These are phyloP conservation scores for Lagothrix lagotricha DNA, from an alignment of 2,797 vertebrate genomes.

Conservation along the genomic window DNA sequence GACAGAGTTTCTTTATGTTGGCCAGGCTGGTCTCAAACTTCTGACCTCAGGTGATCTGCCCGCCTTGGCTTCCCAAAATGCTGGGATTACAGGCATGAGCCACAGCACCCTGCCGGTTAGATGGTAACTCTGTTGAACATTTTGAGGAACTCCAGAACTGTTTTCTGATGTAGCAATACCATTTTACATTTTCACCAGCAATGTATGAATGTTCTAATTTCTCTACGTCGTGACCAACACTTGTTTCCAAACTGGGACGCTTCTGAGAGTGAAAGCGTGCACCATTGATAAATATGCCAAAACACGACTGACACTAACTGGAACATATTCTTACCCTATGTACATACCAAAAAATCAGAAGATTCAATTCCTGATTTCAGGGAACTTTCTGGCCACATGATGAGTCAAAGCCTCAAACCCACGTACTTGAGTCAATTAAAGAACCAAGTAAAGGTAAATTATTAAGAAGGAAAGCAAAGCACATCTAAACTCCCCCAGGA, in stretches of 20 bases:
- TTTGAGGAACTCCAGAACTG: not conserved
- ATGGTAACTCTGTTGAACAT: not conserved
- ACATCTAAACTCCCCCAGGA: slow-evolving; percentile 25
- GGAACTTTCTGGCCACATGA: slow-evolving; percentile 42
- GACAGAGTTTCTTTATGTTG: too few relatives aligned
- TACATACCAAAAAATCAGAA: slow-evolving; percentile 8
- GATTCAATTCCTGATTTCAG: slow-evolving; percentile 59
- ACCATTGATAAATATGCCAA: not conserved
- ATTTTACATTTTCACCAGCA: not conserved
- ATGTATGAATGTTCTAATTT: not conserved
- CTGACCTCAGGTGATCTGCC: too few relatives aligned
- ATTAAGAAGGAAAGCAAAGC: slow-evolving; percentile 57
- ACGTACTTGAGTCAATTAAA: slow-evolving; percentile 43
- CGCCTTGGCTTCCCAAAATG: too few relatives aligned
- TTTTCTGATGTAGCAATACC: not conserved
- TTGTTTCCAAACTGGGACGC: not conserved
- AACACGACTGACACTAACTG: not conserved
- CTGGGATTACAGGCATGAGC: too few relatives aligned
- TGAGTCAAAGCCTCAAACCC: slow-evolving; percentile 53
- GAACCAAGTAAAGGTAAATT: slow-evolving; percentile 50
- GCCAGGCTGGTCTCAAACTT: too few relatives aligned
- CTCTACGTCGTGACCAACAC: not conserved
- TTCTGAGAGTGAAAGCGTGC: not conserved
- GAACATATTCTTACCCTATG: not conserved
- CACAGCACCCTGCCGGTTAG: not conserved